Base-by-base conservation (phyloP, 1,140 invertebrate genomes). In the Galendromus occidentalis region DNA sequence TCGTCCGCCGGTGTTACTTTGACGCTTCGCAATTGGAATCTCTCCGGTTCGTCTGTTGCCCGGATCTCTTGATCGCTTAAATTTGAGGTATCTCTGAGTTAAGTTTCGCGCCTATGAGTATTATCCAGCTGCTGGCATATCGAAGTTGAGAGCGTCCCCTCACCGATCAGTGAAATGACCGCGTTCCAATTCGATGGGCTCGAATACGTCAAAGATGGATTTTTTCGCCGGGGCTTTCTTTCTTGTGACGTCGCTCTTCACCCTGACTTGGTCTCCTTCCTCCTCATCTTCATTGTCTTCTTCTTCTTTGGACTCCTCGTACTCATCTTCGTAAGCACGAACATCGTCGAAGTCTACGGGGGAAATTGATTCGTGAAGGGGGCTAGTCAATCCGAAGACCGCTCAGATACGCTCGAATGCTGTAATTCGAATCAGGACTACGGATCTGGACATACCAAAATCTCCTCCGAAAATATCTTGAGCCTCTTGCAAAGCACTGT, bases 391-490 rank as follows among this genome's bases (percentile, higher is more conserved):
- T 47, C 28, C 14, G 28, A 6, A 4, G 28, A 47, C 14, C 28
- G 20, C 7, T 47, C 4, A 25, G 20, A 7, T 22, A 47, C 4
- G 45, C 20, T 25, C 14, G 14, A 7, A 22, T 44, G 42, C n/a
- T 47, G 28, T n/a, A n/a, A n/a, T n/a, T n/a, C n/a, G n/a, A n/a
- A n/a, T n/a, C n/a, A n/a, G n/a, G n/a, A n/a, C n/a, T n/a, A n/a
- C n/a, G n/a, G 9, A 59, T 20, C 14, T 5, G 14, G 4, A 20
- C 22, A 1, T 22, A 59, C 51, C 51, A 79, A 98, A 97, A 74
- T 98, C 91, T 22, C 97, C 92, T 66, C 95, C 96, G 77, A 98
- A 99, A 69, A 98, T 96, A 73, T 99, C 95, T 76, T 98, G 92
- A 64, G 95, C 95, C 77, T 98, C 91, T 82, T 98, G 93, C 29